Conservation (phyloP, 1,140 invertebrate genomes). For the Euwallacea fornicatus region DNA sequence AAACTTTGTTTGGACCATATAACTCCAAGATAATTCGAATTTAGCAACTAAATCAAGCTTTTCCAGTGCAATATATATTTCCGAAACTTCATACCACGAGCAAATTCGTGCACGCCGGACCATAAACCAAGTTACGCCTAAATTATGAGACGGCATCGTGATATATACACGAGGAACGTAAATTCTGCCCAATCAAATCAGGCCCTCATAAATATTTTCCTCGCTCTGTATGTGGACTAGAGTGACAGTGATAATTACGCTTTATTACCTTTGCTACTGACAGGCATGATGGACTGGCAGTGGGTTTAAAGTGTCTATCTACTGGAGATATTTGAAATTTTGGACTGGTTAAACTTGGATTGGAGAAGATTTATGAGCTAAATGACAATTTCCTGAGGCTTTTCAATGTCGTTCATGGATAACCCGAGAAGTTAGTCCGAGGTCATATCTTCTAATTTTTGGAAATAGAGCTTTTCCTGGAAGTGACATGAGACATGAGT, state of each 20-base stretch:
- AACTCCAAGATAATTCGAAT: not conserved
- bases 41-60: slow-evolving; percentile 12
- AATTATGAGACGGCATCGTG: slow-evolving; percentile 11
- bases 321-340: too few relatives aligned
- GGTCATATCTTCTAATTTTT: too few relatives aligned
- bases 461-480: too few relatives aligned
- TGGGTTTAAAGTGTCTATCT: too few relatives aligned
- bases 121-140: slow-evolving; percentile 10
- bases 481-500: too few relatives aligned
- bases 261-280: not conserved
- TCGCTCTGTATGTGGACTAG: not conserved
- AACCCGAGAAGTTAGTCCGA: too few relatives aligned
- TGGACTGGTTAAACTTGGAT: too few relatives aligned
- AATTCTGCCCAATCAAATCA: slow-evolving; percentile 18
- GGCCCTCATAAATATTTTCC: slow-evolving; percentile 8
- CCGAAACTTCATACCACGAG: slow-evolving; percentile 3
- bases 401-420: too few relatives aligned
- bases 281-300: too few relatives aligned
- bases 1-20: too few relatives aligned
- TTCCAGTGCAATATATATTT: slow-evolving; percentile 4
- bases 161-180: slow-evolving; percentile 12
- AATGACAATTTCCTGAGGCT: too few relatives aligned
- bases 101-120: slow-evolving; percentile 2
- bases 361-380: too few relatives aligned
- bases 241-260: slow-evolving; percentile 13